Percentiles rank a stretch among this genome's conserved stretches.
Evolutionary conservation across 2,888 invertebrate genomes (phyloP).

Genomic region (Melitaea athalia): DNA sequence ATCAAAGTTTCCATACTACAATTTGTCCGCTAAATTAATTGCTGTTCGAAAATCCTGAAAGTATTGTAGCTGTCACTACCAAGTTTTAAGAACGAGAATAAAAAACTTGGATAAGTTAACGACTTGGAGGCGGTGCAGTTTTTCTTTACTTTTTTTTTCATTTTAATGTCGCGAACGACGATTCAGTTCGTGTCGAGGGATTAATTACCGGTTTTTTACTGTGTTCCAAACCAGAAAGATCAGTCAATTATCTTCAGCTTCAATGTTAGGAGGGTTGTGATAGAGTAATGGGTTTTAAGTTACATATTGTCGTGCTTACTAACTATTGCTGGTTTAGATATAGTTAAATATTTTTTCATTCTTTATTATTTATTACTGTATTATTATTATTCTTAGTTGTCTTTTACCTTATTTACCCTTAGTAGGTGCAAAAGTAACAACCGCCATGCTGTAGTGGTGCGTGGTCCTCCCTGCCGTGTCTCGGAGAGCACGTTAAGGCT

Average conservation of each 20-base stretch:
- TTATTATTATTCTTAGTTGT: too few relatives aligned
- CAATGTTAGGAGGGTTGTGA: not conserved
- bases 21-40: slow-evolving; percentile 25
- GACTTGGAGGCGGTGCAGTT: slow-evolving; percentile 16
- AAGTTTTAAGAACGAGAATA: slow-evolving; percentile 25
- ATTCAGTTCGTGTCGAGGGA: slow-evolving; percentile 35
- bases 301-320: not conserved
- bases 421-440: too few relatives aligned
- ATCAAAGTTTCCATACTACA: slow-evolving; percentile 3
- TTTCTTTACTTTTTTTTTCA: slow-evolving; percentile 21
- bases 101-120: slow-evolving; percentile 32
- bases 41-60: slow-evolving; percentile 13
- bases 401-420: too few relatives aligned
- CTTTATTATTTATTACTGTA: too few relatives aligned
- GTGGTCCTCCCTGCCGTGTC: too few relatives aligned
- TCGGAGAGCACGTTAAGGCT: too few relatives aligned
- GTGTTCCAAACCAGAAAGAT: slow-evolving; percentile 26
- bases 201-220: slow-evolving; percentile 40
- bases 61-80: slow-evolving; percentile 21
- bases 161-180: slow-evolving; percentile 39
- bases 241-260: slow-evolving; percentile 25
- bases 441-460: too few relatives aligned
- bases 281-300: not conserved
- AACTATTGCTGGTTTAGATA: not conserved
- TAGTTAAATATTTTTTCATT: too few relatives aligned